Base-by-base conservation (phyloP, 2,113 vertebrate species). In the Heterocephalus glaber region DNA sequence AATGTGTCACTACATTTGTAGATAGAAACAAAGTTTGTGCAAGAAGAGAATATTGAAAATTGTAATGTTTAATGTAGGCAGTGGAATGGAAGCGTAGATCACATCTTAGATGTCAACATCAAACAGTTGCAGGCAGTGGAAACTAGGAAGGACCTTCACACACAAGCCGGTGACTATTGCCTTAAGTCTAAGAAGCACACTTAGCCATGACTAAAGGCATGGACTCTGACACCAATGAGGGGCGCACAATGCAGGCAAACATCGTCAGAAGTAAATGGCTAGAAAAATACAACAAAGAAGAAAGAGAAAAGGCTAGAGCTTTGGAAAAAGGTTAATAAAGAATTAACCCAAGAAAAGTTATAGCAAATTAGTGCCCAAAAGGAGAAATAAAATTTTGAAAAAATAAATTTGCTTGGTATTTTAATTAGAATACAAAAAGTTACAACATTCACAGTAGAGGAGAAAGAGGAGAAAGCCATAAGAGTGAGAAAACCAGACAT, bases 11-110 rank as follows among this genome's bases (percentile, higher is more conserved):
- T 47, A 61, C 0, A 66, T 13, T n/a, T 49, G 44, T 54, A 88
- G 35, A 14, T 60, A 89, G n/a, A 88, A 44, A 88, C 10, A 97
- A 91, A 41, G 54, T 72, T 65, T 95, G 33, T 92, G 20, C n/a
- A 63, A 70, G n/a, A n/a, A 83, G 26, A 12, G 20, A 49, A 56
- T 90, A 58, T 49, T 70, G 9, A 91, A 65, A 16, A 72, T 24
- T 20, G 1, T 49, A 63, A 56, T 61, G 35, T 92, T 86, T 81
- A 90, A 82, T 49, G 58, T 20, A 95, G 35, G 52, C 11, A 87
- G 44, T 85, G 8, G 12, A 52, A 35, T 80, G 19, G 72, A 63
- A 88, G 56, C 41, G 4, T 17, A 95, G 35, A 49, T 85, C 19
- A 44, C 30, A 63, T 63, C 38, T 81, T 74, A 85, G 28, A 77